A percentile compares a stretch with the other conserved stretches of the same genome.
Conservation (phyloP, 2,888 invertebrate species). For the Rotaria magnacalcarata region DNA sequence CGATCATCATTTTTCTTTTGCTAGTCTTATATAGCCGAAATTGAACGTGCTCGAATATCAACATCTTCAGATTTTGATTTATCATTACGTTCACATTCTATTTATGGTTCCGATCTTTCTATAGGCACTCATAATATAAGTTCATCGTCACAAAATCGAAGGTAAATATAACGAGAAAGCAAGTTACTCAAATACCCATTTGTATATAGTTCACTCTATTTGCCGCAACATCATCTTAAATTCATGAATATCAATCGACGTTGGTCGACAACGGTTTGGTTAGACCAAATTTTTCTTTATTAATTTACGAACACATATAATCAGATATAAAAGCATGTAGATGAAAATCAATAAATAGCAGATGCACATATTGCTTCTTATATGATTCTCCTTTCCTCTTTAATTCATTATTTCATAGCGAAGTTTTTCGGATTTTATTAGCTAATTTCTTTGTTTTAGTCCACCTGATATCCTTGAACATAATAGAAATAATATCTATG, state of each 20-base stretch:
- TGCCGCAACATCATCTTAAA: background rate
- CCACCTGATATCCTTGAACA: background rate
- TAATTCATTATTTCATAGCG: background rate
- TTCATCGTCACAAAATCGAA: conserved; percentile 27
- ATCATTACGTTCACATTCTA: background rate
- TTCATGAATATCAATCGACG: conserved; percentile 5
- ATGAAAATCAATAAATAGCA: background rate
- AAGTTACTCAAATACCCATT: background rate
- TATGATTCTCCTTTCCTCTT: background rate
- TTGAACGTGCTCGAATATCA: conserved; percentile 2
- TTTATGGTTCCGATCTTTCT: conserved; percentile 4
- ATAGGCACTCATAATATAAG: background rate
- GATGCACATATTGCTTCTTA: background rate
- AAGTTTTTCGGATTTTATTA: background rate
- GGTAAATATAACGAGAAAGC: background rate
- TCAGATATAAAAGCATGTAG: background rate
- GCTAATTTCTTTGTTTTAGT: background rate
- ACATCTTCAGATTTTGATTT: background rate
- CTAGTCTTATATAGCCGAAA: background rate
- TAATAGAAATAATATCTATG: background rate
- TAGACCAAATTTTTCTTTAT: background rate
- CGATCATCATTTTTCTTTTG: background rate
- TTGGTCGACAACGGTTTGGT: conserved; percentile 27
- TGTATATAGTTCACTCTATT: background rate
- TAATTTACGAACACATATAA: background rate